A percentile compares a stretch with the other conserved stretches of the same genome.
These are phyloP conservation scores for Chaenogobius annularis DNA, from an alignment of 2,113 vertebrate genomes.

Conservation along the genomic window DNA sequence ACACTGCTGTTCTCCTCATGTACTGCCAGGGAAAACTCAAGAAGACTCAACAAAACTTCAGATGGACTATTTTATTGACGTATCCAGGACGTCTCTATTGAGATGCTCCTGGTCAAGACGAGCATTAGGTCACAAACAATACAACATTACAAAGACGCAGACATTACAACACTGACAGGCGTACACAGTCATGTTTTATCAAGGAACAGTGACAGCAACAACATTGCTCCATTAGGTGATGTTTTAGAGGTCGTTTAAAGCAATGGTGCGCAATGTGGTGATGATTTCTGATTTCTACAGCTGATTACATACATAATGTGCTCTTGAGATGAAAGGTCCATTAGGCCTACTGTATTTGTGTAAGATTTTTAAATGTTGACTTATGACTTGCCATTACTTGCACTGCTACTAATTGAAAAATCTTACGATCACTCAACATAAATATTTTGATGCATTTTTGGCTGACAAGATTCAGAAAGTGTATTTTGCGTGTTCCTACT, in stretches of 20 bases:
- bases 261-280: too few species aligned
- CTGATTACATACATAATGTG: too few species aligned
- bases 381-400: neutral
- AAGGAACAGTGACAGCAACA: too few species aligned
- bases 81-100: neutral
- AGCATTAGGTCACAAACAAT: too few species aligned
- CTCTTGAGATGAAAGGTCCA: neutral
- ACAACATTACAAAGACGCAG: too few species aligned
- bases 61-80: neutral
- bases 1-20: slow-evolving; percentile 5
- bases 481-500: neutral
- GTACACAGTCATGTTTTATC: too few species aligned
- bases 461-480: neutral
- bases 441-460: neutral
- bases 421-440: neutral
- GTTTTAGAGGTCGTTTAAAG: too few species aligned
- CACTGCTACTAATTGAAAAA: neutral
- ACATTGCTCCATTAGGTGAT: too few species aligned
- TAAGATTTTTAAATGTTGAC: neutral
- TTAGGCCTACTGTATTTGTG: too few species aligned
- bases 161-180: too few species aligned
- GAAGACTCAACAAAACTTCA: neutral
- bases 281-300: too few species aligned
- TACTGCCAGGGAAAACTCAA: neutral
- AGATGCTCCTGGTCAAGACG: neutral